Evolutionary conservation across 1,140 invertebrate species (phyloP).

Genomic region (Lucilia sericata): DNA sequence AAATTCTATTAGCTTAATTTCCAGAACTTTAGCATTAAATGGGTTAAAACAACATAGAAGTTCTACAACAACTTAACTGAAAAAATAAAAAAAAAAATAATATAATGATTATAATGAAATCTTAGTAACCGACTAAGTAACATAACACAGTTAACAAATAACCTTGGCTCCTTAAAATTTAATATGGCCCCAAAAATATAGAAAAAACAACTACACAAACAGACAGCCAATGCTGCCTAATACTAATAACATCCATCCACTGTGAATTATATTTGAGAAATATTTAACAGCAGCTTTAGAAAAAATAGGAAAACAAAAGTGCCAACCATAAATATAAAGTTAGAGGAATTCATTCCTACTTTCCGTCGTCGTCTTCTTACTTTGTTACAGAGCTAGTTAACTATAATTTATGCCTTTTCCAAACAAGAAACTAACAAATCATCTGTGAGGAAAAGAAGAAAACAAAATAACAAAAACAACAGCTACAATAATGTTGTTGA

Average conservation of each 20-base stretch:
- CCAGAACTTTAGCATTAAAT: background rate
- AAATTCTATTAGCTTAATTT: background rate
- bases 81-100: background rate
- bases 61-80: background rate
- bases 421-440: slow-evolving; percentile 47
- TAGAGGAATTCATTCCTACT: background rate
- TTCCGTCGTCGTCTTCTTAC: slow-evolving; percentile 55
- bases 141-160: slow-evolving; percentile 57
- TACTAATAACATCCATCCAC: background rate
- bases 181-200: slow-evolving; percentile 25
- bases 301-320: background rate
- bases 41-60: background rate
- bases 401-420: slow-evolving; percentile 55
- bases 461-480: background rate
- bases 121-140: slow-evolving; percentile 47
- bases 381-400: slow-evolving; percentile 57
- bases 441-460: slow-evolving; percentile 12
- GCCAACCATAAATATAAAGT: background rate
- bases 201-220: slow-evolving; percentile 26
- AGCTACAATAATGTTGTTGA: background rate
- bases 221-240: slow-evolving; percentile 9
- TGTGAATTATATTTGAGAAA: background rate
- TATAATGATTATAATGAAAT: slow-evolving; percentile 47
- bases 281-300: background rate
- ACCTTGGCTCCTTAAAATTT: slow-evolving; percentile 65